Evolutionary conservation across 1,140 invertebrate species (phyloP).

Genomic region (Bombus confusus): DNA sequence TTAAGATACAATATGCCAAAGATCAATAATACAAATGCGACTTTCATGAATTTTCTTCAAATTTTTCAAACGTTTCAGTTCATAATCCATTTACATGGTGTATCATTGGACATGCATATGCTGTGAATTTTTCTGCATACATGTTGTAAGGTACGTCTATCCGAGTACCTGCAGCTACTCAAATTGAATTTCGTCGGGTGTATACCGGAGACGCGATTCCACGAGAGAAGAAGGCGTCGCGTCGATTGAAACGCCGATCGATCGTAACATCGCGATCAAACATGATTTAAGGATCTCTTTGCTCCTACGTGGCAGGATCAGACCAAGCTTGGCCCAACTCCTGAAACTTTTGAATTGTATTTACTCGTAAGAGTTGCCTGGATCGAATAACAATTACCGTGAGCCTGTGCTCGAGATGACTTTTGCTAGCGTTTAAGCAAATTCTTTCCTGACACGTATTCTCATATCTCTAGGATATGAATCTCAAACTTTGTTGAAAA

Average conservation of each 20-base stretch:
- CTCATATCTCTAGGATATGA: neutral
- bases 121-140: slow-evolving; percentile 25
- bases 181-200: slow-evolving; percentile 57
- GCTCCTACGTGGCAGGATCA: slow-evolving; percentile 11
- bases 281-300: slow-evolving; percentile 49
- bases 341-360: slow-evolving; percentile 35
- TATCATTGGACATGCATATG: slow-evolving; percentile 60
- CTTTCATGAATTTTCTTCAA: neutral
- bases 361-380: slow-evolving; percentile 14
- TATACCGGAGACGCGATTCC: slow-evolving; percentile 48
- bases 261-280: slow-evolving; percentile 48
- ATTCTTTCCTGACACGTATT: neutral
- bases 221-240: slow-evolving; percentile 23
- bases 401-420: neutral
- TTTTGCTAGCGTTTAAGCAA: slow-evolving; percentile 6
- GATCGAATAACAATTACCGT: slow-evolving; percentile 49
- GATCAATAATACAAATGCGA: neutral
- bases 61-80: neutral
- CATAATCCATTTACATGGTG: slow-evolving; percentile 3
- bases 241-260: slow-evolving; percentile 59
- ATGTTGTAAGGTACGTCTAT: slow-evolving; percentile 22
- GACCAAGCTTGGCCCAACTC: slow-evolving; percentile 6
- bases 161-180: neutral
- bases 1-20: no score
- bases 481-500: neutral